Base-by-base conservation (phyloP, 1,140 invertebrate species). In the Heliothis subflexa region DNA sequence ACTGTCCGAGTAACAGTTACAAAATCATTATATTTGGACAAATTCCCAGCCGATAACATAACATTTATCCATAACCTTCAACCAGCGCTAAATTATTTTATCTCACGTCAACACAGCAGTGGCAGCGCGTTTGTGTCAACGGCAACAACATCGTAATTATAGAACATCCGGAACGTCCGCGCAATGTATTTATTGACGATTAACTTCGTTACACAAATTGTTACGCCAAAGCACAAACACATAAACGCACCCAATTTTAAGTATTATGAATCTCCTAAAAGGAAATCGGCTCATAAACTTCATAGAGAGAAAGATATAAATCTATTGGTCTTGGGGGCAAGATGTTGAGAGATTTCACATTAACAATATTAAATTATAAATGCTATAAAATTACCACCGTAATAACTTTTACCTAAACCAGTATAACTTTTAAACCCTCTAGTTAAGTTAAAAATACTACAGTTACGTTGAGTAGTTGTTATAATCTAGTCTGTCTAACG, bases 131-230 rank as follows among this genome's bases (percentile, higher is more conserved):
- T 14, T 47, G 61, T 64, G 61, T 64, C 1, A 11, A n/a, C 12
- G 61, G 28, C 18, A 64, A 64, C 47, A 64, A 64, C n/a, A 64
- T 12, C 40, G 16, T 64, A 64, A 64, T 64, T 64, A 64, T 64
- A 40, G 61, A 33, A 64, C 61, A 64, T 64, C 61, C 61, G 61
- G 61, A 40, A 64, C 61, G 61, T 16, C n/a, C 10, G 7, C 40
- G 45, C 61, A 21, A 47, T 47, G n/a, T 64, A 47, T 47, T 64
- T 64, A 64, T 64, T 64, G 61, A 47, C 61, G 61, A 64, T 64
- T 64, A 47, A 64, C 40, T 47, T 47, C 33, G 61, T 64, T 64
- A 64, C n/a, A 64, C 61, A 64, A 64, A 64, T 64, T 47, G 40
- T 64, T 33, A 64, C 61, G 61, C 25, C 45, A 14, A 72, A 25